These are phyloP conservation scores for Branchipolynoe longqiensis DNA, from an alignment of 2,888 invertebrate species.

Conservation along the genomic window DNA sequence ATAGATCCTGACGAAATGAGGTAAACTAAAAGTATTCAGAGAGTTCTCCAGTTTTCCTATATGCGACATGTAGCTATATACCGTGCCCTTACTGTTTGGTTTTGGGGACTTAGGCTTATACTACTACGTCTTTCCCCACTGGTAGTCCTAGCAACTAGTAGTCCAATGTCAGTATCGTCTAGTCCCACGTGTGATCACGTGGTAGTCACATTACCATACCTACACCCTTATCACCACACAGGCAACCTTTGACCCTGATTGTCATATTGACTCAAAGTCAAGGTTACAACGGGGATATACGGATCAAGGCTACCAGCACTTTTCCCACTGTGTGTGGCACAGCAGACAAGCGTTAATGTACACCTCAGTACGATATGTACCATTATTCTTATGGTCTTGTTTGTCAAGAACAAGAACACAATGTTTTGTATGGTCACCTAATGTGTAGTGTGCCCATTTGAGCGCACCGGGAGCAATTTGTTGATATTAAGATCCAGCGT, in stretches of 20 bases:
- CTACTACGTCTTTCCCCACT: background rate
- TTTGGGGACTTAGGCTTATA: slow-evolving; percentile 47
- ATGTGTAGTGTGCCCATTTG: background rate
- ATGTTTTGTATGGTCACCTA: slow-evolving; percentile 13
- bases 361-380: too few relatives aligned
- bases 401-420: too few relatives aligned
- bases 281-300: slow-evolving; percentile 12
- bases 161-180: slow-evolving; percentile 52
- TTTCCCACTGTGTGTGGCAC: too few relatives aligned
- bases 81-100: slow-evolving; percentile 41
- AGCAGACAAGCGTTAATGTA: too few relatives aligned
- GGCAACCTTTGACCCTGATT: slow-evolving; percentile 36
- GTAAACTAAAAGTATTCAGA: slow-evolving; percentile 55
- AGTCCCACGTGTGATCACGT: slow-evolving; percentile 44
- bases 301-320: too few relatives aligned
- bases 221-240: slow-evolving; percentile 35
- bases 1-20: slow-evolving; percentile 57
- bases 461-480: background rate
- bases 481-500: background rate
- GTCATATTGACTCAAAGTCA: background rate
- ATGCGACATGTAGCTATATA: slow-evolving; percentile 47
- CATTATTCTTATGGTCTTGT: too few relatives aligned
- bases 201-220: slow-evolving; percentile 37
- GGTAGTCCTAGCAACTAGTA: slow-evolving; percentile 44
- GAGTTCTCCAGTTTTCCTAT: slow-evolving; percentile 53